Evolutionary conservation across 2,888 invertebrate genomes (phyloP).

Genomic region (Drosophila falleni): DNA sequence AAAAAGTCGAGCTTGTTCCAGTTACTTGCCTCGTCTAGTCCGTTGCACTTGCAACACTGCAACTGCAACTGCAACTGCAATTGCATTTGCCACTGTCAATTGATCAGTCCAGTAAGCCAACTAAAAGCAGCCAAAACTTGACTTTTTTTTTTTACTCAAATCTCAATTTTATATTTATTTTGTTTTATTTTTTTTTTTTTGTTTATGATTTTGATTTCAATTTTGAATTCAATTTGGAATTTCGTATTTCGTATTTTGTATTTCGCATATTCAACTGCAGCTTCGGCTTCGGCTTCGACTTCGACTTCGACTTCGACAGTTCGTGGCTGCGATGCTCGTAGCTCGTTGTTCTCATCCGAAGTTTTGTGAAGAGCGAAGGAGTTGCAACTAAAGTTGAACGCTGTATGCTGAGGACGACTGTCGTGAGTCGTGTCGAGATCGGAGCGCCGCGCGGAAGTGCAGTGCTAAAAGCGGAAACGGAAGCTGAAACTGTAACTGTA

Average conservation of each 20-base stretch:
- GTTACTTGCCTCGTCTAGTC: constrained; percentile 46
- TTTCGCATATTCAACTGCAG: constrained; percentile 39
- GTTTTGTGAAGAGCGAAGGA: constrained; percentile 13
- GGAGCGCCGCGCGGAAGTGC: constrained; percentile 79
- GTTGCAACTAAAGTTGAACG: constrained; percentile 39
- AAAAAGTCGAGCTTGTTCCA: constrained; percentile 55
- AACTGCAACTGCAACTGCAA: constrained; percentile 35
- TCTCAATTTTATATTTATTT: constrained; percentile 1
- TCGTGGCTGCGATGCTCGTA: neutral
- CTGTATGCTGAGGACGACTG: constrained; percentile 26
- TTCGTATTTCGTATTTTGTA: neutral
- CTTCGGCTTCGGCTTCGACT: neutral
- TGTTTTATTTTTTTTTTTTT: too few relatives aligned
- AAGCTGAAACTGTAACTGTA: constrained; percentile 56
- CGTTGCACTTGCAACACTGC: constrained; percentile 30
- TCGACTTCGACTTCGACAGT: neutral
- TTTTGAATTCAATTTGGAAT: constrained; percentile 9
- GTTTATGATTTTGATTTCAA: neutral
- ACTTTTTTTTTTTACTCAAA: neutral
- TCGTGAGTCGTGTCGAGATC: constrained; percentile 77
- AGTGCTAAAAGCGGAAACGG: constrained; percentile 74
- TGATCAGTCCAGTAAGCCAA: constrained; percentile 47
- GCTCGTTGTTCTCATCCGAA: constrained; percentile 31
- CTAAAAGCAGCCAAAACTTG: neutral
- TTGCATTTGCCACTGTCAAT: constrained; percentile 34